Evolutionary conservation across 2,888 invertebrate species (phyloP), one percentile per base, ranked within the genome.

Genomic region (Diarsia mendica): DNA sequence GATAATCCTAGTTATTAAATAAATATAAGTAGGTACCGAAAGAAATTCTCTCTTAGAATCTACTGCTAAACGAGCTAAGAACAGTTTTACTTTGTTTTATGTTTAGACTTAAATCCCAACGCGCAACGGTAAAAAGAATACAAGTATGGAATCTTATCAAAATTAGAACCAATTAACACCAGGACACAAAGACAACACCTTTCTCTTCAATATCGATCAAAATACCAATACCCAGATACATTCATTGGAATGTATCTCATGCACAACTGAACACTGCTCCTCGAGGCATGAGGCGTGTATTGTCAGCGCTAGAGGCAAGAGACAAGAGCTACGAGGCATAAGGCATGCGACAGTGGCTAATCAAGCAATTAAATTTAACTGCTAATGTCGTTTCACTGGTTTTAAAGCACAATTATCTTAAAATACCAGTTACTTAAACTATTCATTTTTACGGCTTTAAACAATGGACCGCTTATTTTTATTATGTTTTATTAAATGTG

Each of bases 341-440:
- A 67, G 51, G 60, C 48, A 80, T 78, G 28, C 48, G 39, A 33
- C 39, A 44, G 51, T 11, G 11, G 28, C n/a, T 28, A 77, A 82
- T 58, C 67, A 60, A 64, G 51, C n/a, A n/a, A 20, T 48, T 65
- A 65, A 11, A 44, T 60, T 58, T 68, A 65, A 79, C 76, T 68
- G 60, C 58, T 5, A 68, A 77, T 68, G 46, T 65, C 58, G 51
- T 51, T 67, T 82, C 63, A 76, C 82, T 58, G 11, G 20, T 67
- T 82, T 76, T 76, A 78, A 39, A 13, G 53, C 44, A 28, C 58
- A 60, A 77, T 82, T 60, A 68, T 15, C 48, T 64, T 68, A 68
- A 79, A 68, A 79, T 60, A 44, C 28, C 39, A 79, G n/a, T 51
- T 20, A 82, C 28, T 58, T 20, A 82, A 77, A 77, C 28, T 23